Evolutionary conservation across 2,113 vertebrate species (phyloP), one percentile per base, ranked within the genome.

Genomic region (Osmerus eperlanus): DNA sequence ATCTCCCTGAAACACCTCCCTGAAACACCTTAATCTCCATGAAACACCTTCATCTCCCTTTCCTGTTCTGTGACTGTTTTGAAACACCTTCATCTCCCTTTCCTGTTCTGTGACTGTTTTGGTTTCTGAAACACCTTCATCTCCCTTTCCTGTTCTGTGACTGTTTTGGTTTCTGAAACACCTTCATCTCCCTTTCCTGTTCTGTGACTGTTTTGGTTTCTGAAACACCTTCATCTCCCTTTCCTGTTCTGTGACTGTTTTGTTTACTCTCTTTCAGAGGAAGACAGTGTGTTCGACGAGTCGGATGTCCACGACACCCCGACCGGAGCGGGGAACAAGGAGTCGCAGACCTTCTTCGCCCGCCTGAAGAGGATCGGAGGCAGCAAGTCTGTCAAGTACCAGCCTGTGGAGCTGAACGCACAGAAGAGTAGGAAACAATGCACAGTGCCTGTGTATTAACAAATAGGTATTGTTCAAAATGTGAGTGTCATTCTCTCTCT

Each of bases 211-310:
- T 23, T 72, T 47, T 70, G 54, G 29, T 32, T 32, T 4, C 29
- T 32, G 29, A 23, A 23, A 23, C 23, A 23, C 23, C 23, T 23
- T 23, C 23, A 2, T 23, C 23, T 23, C 23, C 23, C 23, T 23
- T 23, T 23, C 23, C 23, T 23, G 23, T 23, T 23, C 23, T 23
- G 23, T 23, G 23, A 23, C 23, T 23, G 23, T 23, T 72, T 47
- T 70, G 54, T 83, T 88, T 89, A 88, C 83, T 78, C 14, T 65
- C 79, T 85, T 88, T 87, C 90, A 95, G 97, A 99, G 85, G 97
- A 99, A 92, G 97, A 99, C 90, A 99, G 97, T 83, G 97, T 99
- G 76, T 99, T 99, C 84, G 97, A 99, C 92, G 97, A 99, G 91
- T 99, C 97, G 77, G 97, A 99, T 80, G 94, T 99, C 86, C 97